Conservation (phyloP, 1,140 invertebrate genomes). For the Oedothorax gibbosus region DNA sequence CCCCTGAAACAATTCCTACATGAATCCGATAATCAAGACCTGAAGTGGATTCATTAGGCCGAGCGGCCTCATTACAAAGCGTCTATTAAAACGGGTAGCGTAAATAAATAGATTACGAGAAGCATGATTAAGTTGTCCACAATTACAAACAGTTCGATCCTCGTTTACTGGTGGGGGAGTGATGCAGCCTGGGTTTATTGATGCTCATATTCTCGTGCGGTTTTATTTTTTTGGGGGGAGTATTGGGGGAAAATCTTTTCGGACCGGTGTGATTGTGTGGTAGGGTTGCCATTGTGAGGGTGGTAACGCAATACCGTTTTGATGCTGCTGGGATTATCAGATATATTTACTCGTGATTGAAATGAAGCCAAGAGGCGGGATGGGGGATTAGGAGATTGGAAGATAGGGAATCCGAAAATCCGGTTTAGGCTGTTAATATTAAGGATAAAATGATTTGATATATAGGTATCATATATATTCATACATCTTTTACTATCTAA, state of each 20-base stretch:
- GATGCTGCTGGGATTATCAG: conserved; percentile 36
- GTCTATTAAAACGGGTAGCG: conserved; percentile 58
- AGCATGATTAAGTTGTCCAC: conserved; percentile 58
- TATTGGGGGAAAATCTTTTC: conserved; percentile 38
- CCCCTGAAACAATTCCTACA: neutral
- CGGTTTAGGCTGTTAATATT: too few species aligned
- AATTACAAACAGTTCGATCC: conserved; percentile 60
- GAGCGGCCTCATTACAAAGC: conserved; percentile 44
- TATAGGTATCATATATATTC: too few species aligned
- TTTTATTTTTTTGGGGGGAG: conserved; percentile 60
- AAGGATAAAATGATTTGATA: too few species aligned
- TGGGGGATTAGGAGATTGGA: conserved; percentile 15
- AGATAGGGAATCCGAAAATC: too few species aligned
- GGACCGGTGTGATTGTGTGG: conserved; percentile 48
- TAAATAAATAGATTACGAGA: conserved; percentile 55
- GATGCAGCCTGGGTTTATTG: conserved; percentile 5
- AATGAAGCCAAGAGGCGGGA: conserved; percentile 47
- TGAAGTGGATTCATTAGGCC: conserved; percentile 51
- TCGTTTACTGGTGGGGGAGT: neutral
- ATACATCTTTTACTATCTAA: too few species aligned
- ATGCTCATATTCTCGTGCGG: conserved; percentile 19
- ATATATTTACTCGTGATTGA: conserved; percentile 43
- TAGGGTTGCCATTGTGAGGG: conserved; percentile 39
- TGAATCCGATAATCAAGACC: conserved; percentile 38
- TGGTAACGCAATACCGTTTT: conserved; percentile 55